Evolutionary conservation across 2,113 vertebrate genomes (phyloP).

Genomic region (Chascanopsetta lugubris): DNA sequence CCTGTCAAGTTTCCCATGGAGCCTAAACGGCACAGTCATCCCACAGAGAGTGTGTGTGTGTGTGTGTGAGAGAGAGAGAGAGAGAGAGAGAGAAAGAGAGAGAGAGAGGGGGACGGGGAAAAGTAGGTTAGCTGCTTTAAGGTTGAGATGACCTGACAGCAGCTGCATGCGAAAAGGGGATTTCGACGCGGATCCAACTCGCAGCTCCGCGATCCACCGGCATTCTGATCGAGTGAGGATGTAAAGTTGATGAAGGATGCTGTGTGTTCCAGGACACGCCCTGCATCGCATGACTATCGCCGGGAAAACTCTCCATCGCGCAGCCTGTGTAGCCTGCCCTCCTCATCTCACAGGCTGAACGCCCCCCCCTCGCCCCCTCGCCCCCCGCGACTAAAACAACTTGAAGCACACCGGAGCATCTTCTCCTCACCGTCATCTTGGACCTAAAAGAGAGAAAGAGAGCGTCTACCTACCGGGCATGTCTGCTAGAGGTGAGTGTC

Average conservation of each 20-base stretch:
- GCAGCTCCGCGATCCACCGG: background rate
- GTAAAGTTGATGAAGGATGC: conserved; percentile 65
- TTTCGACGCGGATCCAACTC: conserved; percentile 4
- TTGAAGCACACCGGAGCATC: conserved; percentile 29
- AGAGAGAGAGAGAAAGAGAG: too few relatives aligned
- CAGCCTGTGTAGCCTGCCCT: conserved; percentile 34
- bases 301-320: conserved; percentile 60
- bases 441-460: conserved; percentile 23
- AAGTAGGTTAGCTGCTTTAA: conserved; percentile 26
- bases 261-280: conserved; percentile 76
- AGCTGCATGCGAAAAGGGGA: conserved; percentile 14
- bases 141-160: conserved; percentile 12
- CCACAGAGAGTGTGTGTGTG: conserved; percentile 14
- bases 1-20: conserved; percentile 45
- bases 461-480: conserved; percentile 77
- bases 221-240: conserved; percentile 39
- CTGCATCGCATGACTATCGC: conserved; percentile 48
- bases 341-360: conserved; percentile 29
- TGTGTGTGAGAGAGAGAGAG: too few relatives aligned
- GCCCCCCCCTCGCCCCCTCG: conserved; percentile 21
- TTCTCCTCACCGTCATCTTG: background rate
- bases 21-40: conserved; percentile 47
- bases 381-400: conserved; percentile 15
- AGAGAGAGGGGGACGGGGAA: background rate
- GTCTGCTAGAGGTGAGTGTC: conserved; percentile 81